Evolutionary conservation across 2,888 invertebrate species (phyloP).

Genomic region (Tipula vernalis): DNA sequence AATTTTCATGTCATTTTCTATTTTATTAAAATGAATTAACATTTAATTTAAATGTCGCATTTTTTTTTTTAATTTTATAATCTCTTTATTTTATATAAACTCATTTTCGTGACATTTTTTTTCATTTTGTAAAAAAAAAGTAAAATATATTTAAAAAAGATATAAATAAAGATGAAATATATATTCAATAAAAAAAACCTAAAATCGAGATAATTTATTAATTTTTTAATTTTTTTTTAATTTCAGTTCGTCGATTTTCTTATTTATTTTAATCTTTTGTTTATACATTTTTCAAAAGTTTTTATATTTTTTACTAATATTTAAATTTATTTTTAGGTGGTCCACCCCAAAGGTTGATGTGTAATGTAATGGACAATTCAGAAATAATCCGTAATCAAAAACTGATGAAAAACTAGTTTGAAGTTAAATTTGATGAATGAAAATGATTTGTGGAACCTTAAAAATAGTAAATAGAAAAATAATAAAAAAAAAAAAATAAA

Average conservation of each 20-base stretch:
- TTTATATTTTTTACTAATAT: not conserved
- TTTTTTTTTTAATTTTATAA: constrained; percentile 9
- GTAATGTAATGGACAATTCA: not conserved
- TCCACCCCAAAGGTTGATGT: not conserved
- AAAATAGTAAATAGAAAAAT: not conserved
- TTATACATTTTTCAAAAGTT: not conserved
- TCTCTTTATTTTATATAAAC: constrained; percentile 5
- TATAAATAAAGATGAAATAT: constrained; percentile 8
- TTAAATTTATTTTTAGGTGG: not conserved
- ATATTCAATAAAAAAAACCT: constrained; percentile 10
- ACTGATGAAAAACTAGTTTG: not conserved
- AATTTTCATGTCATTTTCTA: constrained; percentile 8
- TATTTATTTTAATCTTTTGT: not conserved
- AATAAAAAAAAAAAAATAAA: not conserved
- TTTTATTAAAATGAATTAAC: constrained; percentile 4
- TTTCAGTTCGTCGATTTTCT: not conserved
- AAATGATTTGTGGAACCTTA: not conserved
- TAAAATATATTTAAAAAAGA: not conserved
- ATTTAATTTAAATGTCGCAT: constrained; percentile 6
- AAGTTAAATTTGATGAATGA: not conserved
- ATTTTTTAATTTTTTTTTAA: not conserved
- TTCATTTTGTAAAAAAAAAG: constrained; percentile 7
- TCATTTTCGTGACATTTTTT: constrained; percentile 5
- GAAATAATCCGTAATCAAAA: not conserved
- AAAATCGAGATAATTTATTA: not conserved